Base-by-base conservation (phyloP, 2,888 invertebrate species). In the Cenopis cana region DNA sequence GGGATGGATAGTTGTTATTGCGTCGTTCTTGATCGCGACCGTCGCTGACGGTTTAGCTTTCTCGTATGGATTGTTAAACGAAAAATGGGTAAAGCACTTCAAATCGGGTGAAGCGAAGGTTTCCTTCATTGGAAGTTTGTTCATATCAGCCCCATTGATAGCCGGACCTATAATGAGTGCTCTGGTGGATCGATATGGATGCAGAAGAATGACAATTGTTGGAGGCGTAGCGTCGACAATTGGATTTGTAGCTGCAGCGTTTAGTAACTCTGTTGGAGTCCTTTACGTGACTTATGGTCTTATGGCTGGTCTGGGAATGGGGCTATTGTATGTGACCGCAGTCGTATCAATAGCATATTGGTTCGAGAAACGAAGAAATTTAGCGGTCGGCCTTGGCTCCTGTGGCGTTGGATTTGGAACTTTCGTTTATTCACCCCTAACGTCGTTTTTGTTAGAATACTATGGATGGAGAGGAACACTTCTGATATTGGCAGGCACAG, bases 1-100 rank as follows among this genome's bases (percentile, higher is more conserved):
- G 96, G 98, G 98, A 36, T 98, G 98, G 98, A 95, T 98, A 74
- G 97, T 99, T 0, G 98, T 99, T 0, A 93, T 96, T 17, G 96
- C 98, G 2, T 97, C 98, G 0, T 95, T 99, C 77, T 90, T 98
- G 46, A 95, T 98, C 20, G 98, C 98, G 57, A 95, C 98, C 81
- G 96, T 99, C 49, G 97, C 98, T 60, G 99, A 99, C 86, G 99
- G 99, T 0, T 95, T 98, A 54, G 97, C 98, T 50, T 98, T 98
- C 88, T 98, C 98, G 0, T 98, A 98, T 83, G 99, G 99, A 1
- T 93, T 98, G 50, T 94, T 99, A 59, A 97, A 97, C 85, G 95
- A 96, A 0, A 96, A 97, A 81, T 96, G 98, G 76, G 94, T 97
- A 49, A 87, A 95, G 20, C 95, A 96, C 81, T 99, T 98, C 84